Conservation (phyloP, 2,113 vertebrate species). For the Madoqua kirkii region DNA sequence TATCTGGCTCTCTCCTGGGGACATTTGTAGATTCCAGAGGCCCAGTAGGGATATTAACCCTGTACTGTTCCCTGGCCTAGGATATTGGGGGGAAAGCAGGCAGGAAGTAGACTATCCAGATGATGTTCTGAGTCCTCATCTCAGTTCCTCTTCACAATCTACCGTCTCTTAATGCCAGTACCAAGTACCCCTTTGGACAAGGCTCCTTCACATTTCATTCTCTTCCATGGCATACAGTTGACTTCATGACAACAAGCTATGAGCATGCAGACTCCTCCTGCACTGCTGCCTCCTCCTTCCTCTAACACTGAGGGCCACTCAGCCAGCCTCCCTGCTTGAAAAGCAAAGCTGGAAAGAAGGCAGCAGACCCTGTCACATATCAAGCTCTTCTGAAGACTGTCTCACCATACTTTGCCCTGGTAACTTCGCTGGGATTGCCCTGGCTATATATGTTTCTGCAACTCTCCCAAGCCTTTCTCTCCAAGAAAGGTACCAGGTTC, state of each 20-base stretch:
- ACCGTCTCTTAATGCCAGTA: too few relatives aligned
- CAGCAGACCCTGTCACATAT: background rate
- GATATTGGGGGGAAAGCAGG: background rate
- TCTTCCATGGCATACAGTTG: background rate
- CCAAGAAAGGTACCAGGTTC: background rate
- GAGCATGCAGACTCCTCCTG: background rate
- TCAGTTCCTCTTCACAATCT: background rate
- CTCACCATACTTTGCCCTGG: background rate
- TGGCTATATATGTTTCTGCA: background rate
- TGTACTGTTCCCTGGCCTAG: background rate
- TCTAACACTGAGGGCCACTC: background rate
- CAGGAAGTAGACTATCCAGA: background rate
- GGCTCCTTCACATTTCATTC: background rate
- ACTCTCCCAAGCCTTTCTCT: background rate
- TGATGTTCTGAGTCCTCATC: background rate
- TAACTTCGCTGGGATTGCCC: background rate
- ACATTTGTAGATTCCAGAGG: background rate
- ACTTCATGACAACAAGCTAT: background rate
- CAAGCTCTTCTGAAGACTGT: background rate
- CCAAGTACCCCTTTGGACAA: background rate
- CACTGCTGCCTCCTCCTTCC: background rate
- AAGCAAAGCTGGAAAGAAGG: background rate
- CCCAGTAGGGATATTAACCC: background rate
- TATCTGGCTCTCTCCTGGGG: background rate
- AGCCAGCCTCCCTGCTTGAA: background rate